These are phyloP conservation scores for Heliconius congener DNA, from an alignment of 1,140 invertebrate genomes.

Conservation along the genomic window DNA sequence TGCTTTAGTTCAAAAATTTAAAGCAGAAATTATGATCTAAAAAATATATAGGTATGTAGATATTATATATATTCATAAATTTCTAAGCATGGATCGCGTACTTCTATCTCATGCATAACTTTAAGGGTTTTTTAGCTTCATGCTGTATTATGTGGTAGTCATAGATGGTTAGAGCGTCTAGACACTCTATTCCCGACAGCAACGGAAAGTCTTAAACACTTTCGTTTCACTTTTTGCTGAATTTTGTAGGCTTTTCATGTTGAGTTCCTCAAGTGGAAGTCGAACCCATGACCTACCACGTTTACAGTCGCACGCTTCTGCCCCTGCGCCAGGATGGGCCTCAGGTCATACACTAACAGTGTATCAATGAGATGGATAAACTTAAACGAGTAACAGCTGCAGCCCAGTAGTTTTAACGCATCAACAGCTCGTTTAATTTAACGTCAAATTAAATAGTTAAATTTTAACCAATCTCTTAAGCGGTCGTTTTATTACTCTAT, in stretches of 20 bases:
- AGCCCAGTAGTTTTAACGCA: not conserved
- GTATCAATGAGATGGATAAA: not conserved
- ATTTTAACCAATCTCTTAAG: conserved; percentile 6
- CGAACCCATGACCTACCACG: too few species aligned
- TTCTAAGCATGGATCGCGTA: too few species aligned
- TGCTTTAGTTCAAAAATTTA: too few species aligned
- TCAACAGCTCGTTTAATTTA: conserved; percentile 11
- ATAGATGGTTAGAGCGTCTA: not conserved
- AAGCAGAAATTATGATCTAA: too few species aligned
- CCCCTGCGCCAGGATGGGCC: too few species aligned
- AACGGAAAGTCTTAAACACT: not conserved
- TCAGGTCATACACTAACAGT: not conserved
- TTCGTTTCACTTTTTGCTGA: too few species aligned
- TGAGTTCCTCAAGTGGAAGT: too few species aligned
- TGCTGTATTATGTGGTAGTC: too few species aligned
- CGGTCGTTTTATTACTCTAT: conserved; percentile 1
- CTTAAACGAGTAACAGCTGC: not conserved
- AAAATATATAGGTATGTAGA: too few species aligned
- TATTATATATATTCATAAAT: too few species aligned
- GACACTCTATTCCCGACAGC: not conserved
- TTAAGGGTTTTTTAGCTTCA: not conserved
- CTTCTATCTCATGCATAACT: not conserved
- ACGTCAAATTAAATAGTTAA: conserved; percentile 9
- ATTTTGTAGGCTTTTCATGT: too few species aligned
- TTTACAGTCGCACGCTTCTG: too few species aligned